Base-by-base conservation (phyloP, 1,140 invertebrate genomes). In the Tachypleus tridentatus region DNA sequence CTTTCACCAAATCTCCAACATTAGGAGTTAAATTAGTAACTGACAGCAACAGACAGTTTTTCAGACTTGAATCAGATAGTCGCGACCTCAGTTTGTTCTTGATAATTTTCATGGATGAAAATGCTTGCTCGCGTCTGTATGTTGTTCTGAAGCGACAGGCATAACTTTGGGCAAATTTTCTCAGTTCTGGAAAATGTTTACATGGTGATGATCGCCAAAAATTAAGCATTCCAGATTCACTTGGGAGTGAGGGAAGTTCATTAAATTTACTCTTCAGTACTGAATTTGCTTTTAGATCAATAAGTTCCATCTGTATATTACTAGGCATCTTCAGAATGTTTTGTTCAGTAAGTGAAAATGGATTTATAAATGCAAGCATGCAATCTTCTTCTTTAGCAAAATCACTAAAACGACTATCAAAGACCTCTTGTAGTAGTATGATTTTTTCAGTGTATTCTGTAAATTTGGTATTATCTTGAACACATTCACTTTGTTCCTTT, bases 101-200 rank as follows among this genome's bases (percentile, higher is more conserved):
- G 54, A 29, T 11, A 10, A 61, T 48, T 62, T 62, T n/a, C 11
- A 51, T 53, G 10, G 51, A 51, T 9, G 2, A 11, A 52, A 62
- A 62, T 62, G 11, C 60, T 62, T 62, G 48, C 54, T 53, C 51
- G 6, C 52, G 29, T 62, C 60, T 54, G 8, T 62, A 48, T 54
- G 53, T 53, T 10, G 9, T 62, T 54, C 29, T 7, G 51, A 54
- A 62, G 47, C 8, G 7, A 62, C 50, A 53, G 29, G 49, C 9
- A 54, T 47, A 62, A 53, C n/a, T 8, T 54, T 54, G 8, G 8
- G 53, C 53, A 54, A 54, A 54, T 54, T 54, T 54, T 54, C 53
- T 54, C n/a, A 54, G 53, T n/a, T 54, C 53, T 54, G 53, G 53
- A 54, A 54, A 54, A 54, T 62, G 50, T 62, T 61, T 8, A 61